Conservation (phyloP, 2,888 invertebrate genomes). For the Uropetala carovei region DNA sequence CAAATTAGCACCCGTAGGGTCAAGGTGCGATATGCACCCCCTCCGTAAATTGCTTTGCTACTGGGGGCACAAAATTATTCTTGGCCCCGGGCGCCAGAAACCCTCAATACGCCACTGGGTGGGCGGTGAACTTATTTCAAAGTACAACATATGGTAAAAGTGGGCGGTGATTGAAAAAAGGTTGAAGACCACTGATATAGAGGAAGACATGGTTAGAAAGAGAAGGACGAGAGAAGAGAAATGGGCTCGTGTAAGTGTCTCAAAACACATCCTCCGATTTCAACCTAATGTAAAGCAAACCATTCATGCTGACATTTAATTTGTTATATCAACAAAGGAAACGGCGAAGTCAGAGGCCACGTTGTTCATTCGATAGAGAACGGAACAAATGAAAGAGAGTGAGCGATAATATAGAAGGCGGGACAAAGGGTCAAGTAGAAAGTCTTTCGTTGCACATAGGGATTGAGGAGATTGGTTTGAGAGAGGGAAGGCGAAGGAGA, state of each 20-base stretch:
- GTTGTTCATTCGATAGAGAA: not conserved
- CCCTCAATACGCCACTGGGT: too few species aligned
- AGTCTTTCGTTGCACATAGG: not conserved
- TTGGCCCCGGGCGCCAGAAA: too few species aligned
- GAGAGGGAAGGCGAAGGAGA: not conserved
- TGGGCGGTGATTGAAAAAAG: too few species aligned
- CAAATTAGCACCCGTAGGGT: too few species aligned
- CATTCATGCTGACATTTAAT: conserved; percentile 53
- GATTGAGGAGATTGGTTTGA: not conserved
- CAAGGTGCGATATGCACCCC: too few species aligned
- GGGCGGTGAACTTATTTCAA: too few species aligned
- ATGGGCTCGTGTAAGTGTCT: not conserved
- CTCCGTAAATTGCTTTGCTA: too few species aligned
- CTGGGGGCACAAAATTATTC: too few species aligned
- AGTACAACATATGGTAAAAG: too few species aligned
- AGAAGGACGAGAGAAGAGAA: too few species aligned
- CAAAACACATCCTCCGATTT: conserved; percentile 26
- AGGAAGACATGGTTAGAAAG: too few species aligned
- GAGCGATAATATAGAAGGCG: not conserved
- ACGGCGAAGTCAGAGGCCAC: not conserved
- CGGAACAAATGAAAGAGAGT: not conserved
- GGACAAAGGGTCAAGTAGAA: not conserved
- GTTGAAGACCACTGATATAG: too few species aligned
- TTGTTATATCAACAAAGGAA: conserved; percentile 25
- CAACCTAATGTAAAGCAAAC: conserved; percentile 44